phyloP scores from a whole-genome alignment of 2,113 vertebrate species.

The Marmota flaviventris region DNA sequence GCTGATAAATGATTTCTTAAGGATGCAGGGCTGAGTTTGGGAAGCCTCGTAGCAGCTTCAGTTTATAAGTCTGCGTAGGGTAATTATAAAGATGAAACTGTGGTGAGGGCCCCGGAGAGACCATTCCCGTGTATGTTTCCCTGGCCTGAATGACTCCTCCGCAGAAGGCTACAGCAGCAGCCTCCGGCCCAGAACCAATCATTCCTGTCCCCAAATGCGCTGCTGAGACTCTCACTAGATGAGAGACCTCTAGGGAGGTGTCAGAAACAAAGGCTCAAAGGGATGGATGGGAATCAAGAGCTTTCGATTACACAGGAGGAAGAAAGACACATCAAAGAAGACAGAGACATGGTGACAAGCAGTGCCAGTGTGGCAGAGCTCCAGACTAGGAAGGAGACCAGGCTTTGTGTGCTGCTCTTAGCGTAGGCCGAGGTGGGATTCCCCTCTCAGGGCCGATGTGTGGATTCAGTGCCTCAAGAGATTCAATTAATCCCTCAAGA shows the following conservation, averaged over 20 bases:
- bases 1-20: not conserved
- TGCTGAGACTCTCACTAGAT: not conserved
- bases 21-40: not conserved
- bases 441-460: not conserved
- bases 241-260: not conserved
- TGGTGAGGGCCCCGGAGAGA: not conserved
- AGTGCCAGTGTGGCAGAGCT: not conserved
- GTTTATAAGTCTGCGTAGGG: conserved; percentile 2
- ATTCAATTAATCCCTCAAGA: conserved; percentile 2
- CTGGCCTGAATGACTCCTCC: not conserved
- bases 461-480: not conserved
- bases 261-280: conserved; percentile 18
- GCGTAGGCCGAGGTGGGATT: not conserved
- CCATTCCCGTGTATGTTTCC: not conserved
- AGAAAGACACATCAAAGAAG: conserved; percentile 12
- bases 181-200: not conserved
- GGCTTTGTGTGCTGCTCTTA: not conserved
- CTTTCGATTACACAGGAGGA: not conserved
- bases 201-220: not conserved
- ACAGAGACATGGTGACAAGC: not conserved
- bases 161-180: not conserved
- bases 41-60: not conserved
- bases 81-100: conserved; percentile 24
- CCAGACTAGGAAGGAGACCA: not conserved
- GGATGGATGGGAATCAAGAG: not conserved